Base-by-base conservation (phyloP, 2,888 invertebrate species). In the Uloborus plumipes region DNA sequence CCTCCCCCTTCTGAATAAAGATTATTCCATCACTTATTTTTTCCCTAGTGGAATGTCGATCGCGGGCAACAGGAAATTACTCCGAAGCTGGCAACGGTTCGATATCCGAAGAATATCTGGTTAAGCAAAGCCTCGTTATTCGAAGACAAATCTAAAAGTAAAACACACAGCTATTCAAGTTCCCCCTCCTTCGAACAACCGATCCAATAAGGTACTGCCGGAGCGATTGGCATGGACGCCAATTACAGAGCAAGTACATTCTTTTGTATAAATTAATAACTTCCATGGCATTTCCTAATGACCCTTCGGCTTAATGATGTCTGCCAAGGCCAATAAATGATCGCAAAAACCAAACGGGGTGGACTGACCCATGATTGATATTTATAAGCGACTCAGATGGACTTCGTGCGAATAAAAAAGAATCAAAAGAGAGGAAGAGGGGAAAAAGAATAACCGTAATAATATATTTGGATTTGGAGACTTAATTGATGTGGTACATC, bases 201-300 rank as follows among this genome's bases (percentile, higher is more conserved):
- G 64, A 74, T 69, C 74, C 62, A 81, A 80, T 80, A 80, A 74
- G 49, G 74, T 55, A 81, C 65, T 55, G 69, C 47, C 22, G n/a
- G 58, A 61, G 53, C 75, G 80, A 81, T 81, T 81, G 80, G 80
- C 74, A 70, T 58, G 49, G 80, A 81, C 74, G 66, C 80, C 74
- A 81, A 81, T 81, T 74, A 81, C 80, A 64, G 22, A 66, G 73
- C 61, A 49, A 73, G 39, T 70, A 55, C 74, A 81, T 81, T 81
- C 80, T 81, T 81, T 81, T 81, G 80, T 81, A 81, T 81, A 81
- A 81, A 81, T 81, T 81, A 81, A 81, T 81, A 81, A 81, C 80
- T 81, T 70, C 62, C 58, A 64, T 74, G 80, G 74, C 74, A 81
- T 81, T 81, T 74, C 50, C 74, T 81, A 81, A 81, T 81, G 80